Base-by-base conservation (phyloP, 2,113 vertebrate genomes). In the Poeciliopsis occidentalis region DNA sequence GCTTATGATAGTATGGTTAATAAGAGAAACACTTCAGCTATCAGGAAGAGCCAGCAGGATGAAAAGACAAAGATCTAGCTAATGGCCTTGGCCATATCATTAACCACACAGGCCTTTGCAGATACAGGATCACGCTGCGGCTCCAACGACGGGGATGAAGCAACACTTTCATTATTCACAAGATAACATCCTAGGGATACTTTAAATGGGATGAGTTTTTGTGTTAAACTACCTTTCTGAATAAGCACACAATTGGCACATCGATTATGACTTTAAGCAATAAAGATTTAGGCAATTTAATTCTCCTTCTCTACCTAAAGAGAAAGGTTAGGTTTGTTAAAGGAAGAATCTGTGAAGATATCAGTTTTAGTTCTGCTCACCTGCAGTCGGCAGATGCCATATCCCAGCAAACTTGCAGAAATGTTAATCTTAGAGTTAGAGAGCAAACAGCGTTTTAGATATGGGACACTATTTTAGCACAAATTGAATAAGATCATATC, bases 1-100 rank as follows among this genome's bases (percentile, higher is more conserved):
- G 69, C 75, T 84, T 78, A 88, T 88, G 88, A 91, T 87, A 78
- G 82, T 71, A 83, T 72, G 73, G 85, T 87, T 91, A 89, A 88
- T 88, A 89, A 82, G 87, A 80, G 79, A 71, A 87, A 86, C 81
- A 84, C 79, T 83, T 80, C 26, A 73, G 81, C 79, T 84, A 90
- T 90, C 87, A 66, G 73, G 62, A 83, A 31, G 72, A 86, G 83
- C 76, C 89, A 87, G 87, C 76, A 63, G 73, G 65, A 81, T 68
- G 81, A 87, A 78, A 47, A 84, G 82, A 90, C 87, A 88, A 86
- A 78, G 71, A 91, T 91, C 88, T 82, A 39, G 81, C 81, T 90
- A 92, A 92, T 92, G 83, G 85, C 60, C 70, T 37, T 2, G 24
- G 81, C 84, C 73, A 79, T 88, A 90, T 86, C 89, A 87, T 87